Conservation (phyloP, 2,888 invertebrate species). For the Pherbina coryleti region DNA sequence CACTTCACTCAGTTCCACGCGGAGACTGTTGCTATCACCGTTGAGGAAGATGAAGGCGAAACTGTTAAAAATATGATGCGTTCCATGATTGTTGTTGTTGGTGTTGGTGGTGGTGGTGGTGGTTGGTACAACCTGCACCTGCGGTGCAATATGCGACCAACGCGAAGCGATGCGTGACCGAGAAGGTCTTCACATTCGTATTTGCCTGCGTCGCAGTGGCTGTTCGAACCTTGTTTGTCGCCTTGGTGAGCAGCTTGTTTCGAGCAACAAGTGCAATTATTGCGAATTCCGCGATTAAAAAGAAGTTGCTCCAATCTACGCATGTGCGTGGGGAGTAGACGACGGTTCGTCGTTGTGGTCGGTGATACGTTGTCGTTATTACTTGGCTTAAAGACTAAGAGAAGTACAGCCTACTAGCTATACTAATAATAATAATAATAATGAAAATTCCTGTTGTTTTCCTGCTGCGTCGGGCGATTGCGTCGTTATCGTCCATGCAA, state of each 20-base stretch:
- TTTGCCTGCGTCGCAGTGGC: slow-evolving; percentile 22
- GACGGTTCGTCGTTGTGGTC: not conserved
- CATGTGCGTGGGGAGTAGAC: slow-evolving; percentile 50
- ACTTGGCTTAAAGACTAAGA: too few species aligned
- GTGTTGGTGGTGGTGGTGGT: not conserved
- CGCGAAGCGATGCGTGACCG: not conserved
- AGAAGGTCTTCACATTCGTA: not conserved
- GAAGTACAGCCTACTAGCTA: not conserved
- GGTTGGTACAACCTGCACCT: slow-evolving; percentile 17
- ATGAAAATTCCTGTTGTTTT: slow-evolving; percentile 44
- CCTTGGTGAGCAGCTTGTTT: slow-evolving; percentile 40
- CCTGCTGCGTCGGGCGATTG: slow-evolving; percentile 38
- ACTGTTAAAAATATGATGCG: slow-evolving; percentile 30
- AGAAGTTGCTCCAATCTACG: slow-evolving; percentile 37
- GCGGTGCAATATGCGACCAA: not conserved
- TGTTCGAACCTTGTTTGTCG: slow-evolving; percentile 37
- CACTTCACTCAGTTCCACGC: slow-evolving; percentile 32
- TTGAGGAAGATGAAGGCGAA: slow-evolving; percentile 15
- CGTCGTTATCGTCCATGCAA: slow-evolving; percentile 29
- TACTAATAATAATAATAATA: slow-evolving; percentile 39
- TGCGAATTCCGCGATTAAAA: slow-evolving; percentile 46
- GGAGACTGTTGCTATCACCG: not conserved
- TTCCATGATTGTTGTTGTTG: slow-evolving; percentile 8
- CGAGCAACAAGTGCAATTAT: slow-evolving; percentile 52
- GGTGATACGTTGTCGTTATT: too few species aligned